Evolutionary conservation across 2,113 vertebrate genomes (phyloP), one percentile per base, ranked within the genome.

Genomic region (Strix aluco): DNA sequence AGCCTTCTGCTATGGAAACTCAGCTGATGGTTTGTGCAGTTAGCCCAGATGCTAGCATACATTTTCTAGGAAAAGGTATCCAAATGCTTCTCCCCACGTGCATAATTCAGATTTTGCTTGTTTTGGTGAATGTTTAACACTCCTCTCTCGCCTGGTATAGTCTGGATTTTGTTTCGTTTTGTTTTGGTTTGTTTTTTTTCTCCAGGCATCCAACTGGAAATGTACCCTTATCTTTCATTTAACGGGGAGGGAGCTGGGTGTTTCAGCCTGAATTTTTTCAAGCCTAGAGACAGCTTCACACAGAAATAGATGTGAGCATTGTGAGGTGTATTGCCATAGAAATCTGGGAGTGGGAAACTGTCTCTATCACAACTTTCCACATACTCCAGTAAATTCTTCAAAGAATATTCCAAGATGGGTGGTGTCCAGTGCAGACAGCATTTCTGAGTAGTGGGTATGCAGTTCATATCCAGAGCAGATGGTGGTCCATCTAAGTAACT

Each of bases 1-100:
- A 88, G 67, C 79, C 44, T 93, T 83, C 54, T 96, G 71, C 78
- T 94, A 54, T 61, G 58, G 65, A 91, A 87, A 55, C 84, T 95
- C 51, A 93, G 51, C 62, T 66, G 58, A 79, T 69, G 51, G 34
- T 88, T 72, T 78, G 15, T 88, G 59, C 49, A 51, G 42, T 63
- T 51, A 86, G 74, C 71, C 75, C 83, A 74, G 63, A 86, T 92
- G 86, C 42, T 78, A 74, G 42, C 72, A 70, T 62, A 51, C 20
- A 51, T 94, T 89, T 93, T 85, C 34, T 65, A 12, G 66, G 57
- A 79, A 89, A 88, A 69, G 15, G 11, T 58, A 87, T 75, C 77
- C 69, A 84, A 81, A 79, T 42, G 52, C 63, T 92, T 84, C 69
- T 78, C 32, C 34, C 25, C 14, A 38, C 36, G 81, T 85, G 49